Evolutionary conservation across 2,113 vertebrate species (phyloP).

Genomic region (Fukomys damarensis): DNA sequence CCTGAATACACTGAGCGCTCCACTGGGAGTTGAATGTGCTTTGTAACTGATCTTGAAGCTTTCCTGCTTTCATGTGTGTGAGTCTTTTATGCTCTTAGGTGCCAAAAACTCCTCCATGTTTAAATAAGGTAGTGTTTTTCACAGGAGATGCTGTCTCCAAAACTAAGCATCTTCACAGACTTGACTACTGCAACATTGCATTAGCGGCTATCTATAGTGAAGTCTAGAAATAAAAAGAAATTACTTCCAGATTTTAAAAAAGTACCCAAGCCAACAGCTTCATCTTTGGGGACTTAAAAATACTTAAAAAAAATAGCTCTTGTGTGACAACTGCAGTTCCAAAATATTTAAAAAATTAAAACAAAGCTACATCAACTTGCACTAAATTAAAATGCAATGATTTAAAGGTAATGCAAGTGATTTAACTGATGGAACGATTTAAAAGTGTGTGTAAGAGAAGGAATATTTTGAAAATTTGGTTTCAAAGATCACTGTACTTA

Average conservation of each 20-base stretch:
- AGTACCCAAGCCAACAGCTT: not conserved
- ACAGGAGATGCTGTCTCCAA: not conserved
- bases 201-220: constrained; percentile 14
- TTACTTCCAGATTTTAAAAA: constrained; percentile 9
- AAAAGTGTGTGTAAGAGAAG: not conserved
- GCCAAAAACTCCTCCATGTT: not conserved
- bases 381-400: not conserved
- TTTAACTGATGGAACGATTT: not conserved
- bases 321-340: not conserved
- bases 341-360: constrained; percentile 18
- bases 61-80: not conserved
- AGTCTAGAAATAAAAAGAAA: constrained; percentile 1
- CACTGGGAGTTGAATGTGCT: not conserved
- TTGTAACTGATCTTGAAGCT: not conserved
- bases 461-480: not conserved
- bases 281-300: not conserved
- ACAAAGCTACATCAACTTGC: not conserved
- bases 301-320: not conserved
- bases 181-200: not conserved
- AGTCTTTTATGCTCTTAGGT: not conserved
- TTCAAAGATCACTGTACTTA: not conserved
- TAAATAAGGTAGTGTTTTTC: constrained; percentile 15
- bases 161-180: not conserved
- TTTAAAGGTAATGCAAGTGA: not conserved
- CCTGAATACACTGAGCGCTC: not conserved